Percentiles rank a stretch among this genome's conserved stretches.
These are phyloP conservation scores for Trematocara variabile DNA, from an alignment of 2,113 vertebrate species.

Conservation along the genomic window DNA sequence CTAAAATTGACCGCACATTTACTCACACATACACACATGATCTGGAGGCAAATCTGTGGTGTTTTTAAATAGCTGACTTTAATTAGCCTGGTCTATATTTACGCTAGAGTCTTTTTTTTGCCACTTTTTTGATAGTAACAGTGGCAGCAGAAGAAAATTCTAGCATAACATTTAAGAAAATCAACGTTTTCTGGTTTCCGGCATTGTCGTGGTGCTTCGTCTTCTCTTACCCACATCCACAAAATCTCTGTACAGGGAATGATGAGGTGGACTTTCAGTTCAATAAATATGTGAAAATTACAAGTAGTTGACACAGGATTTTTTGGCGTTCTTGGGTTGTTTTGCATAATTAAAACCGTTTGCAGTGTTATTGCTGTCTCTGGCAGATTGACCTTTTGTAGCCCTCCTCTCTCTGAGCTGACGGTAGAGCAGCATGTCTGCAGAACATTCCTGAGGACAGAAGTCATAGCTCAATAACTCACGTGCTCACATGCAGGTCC, in stretches of 20 bases:
- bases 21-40: neutral
- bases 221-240: neutral
- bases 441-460: constrained; percentile 49
- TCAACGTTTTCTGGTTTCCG: neutral
- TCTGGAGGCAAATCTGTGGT: neutral
- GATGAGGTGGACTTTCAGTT: neutral
- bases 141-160: neutral
- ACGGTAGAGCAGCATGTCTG: neutral
- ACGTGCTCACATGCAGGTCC: neutral
- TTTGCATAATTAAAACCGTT: neutral
- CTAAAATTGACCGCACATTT: constrained; percentile 27
- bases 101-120: neutral
- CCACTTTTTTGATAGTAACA: neutral
- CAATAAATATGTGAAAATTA: neutral
- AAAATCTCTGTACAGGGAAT: neutral
- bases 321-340: neutral
- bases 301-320: neutral
- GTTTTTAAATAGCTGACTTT: neutral
- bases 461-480: constrained; percentile 35
- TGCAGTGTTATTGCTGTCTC: neutral
- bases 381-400: constrained; percentile 14
- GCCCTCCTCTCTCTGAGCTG: neutral
- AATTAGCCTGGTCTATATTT: neutral
- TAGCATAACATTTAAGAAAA: neutral
- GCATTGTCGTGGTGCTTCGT: neutral